Base-by-base conservation (phyloP, 37 sponge, comb jelly and placozoan genomes). In the Ephydatia muelleri region DNA sequence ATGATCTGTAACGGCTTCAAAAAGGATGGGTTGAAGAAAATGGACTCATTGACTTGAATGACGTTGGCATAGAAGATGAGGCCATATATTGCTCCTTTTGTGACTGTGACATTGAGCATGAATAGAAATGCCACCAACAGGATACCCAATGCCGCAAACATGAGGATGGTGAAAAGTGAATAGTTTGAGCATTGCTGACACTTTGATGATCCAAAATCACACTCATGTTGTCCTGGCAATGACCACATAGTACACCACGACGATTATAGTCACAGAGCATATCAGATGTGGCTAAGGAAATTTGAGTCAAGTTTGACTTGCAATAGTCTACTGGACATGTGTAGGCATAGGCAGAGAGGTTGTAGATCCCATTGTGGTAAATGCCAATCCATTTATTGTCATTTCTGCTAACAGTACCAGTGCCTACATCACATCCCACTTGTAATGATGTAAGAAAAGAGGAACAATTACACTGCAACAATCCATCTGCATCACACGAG, bases 1-100 rank as follows among this genome's bases (percentile, higher is more conserved):
- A n/a, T n/a, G n/a, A n/a, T n/a, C n/a, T n/a, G n/a, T n/a, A n/a
- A n/a, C n/a, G n/a, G n/a, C n/a, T n/a, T n/a, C n/a, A n/a, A n/a
- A n/a, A n/a, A n/a, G n/a, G n/a, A n/a, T n/a, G n/a, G n/a, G n/a
- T n/a, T 43, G 47, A 81, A 67, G 19, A 81, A 76, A 3, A 76
- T 26, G 9, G 37, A 43, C 2, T 1, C 43, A 34, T 82, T 87
- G 23, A 81, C 75, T 68, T 67, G 65, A 3, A 81, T 25, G 0
- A 87, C 28, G 40, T 87, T 87, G n/a, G 82, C 88, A 82, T 81
- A 87, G 48, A 87, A 87, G 22, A 81, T 87, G 22, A 80, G 29
- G 13, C 82, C 77, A 67, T 65, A 81, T 23, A 87, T 75, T 5
- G 88, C 81, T 38, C 82, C 88, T n/a, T n/a, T n/a, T n/a, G n/a